Base-by-base conservation (phyloP, 2,113 vertebrate species). In the Macquaria australasica region DNA sequence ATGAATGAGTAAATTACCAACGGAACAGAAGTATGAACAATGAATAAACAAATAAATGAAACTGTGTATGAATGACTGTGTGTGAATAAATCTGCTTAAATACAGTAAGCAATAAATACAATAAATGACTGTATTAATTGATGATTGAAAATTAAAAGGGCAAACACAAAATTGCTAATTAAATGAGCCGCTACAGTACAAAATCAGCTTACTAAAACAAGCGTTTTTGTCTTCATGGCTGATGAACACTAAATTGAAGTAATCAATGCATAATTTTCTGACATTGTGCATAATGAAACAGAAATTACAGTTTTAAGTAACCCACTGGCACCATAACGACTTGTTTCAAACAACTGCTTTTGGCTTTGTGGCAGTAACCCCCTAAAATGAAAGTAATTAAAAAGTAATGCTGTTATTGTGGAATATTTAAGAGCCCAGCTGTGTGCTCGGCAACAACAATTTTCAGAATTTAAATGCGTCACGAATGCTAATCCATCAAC, bases 391-490 rank as follows among this genome's bases (percentile, higher is more conserved):
- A 79, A 78, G 68, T 78, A 71, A 92, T 86, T 85, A 85, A 89
- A 87, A 86, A 86, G 77, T 88, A 83, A 83, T 89, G 67, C 56
- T 53, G 41, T 83, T 80, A 62, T 53, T 48, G 68, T 81, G 88
- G 67, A 58, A 84, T 51, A 87, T 92, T 90, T 39, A 66, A 48
- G 59, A 53, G 20, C 25, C 77, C 83, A 82, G 78, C 85, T 94
- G 91, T 81, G 73, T 10, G 55, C 60, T 79, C 55, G 68, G 28
- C 66, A 50, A 51, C 68, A 79, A 63, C 59, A n/a, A 3, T 74
- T 73, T 56, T 62, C 4, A 9, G 62, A 56, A 50, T 80, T 45
- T 37, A 81, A 86, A 79, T 74, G 34, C 34, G 4, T 34, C 34
- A 34, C 34, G 55, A 82, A 86, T 73, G 59, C 68, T 79, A 85